Evolutionary conservation across 2,113 vertebrate species (phyloP), one percentile per base, ranked within the genome.

Genomic region (Cepphus grylle): DNA sequence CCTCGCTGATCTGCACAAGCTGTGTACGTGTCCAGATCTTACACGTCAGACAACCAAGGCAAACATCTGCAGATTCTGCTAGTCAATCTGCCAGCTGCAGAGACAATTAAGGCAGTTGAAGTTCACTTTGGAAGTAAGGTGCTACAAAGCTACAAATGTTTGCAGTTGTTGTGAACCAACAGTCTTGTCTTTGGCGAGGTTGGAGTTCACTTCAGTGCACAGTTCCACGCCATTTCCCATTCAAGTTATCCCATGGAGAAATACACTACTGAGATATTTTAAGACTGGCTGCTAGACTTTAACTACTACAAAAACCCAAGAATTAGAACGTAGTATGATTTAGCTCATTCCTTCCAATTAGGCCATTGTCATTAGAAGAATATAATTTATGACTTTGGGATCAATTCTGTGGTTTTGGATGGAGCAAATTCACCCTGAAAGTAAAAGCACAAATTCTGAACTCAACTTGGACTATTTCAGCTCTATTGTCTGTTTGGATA

Each of bases 401-500:
- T 65, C 11, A 78, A 3, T 92, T 88, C 26, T 92, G 21, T 56
- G 43, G 29, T 26, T 81, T 93, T 93, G 40, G 19, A 74, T 30
- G 12, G 6, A 69, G 18, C 2, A 71, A 72, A 71, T 81, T 86
- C 36, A 9, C 38, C 8, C 29, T 30, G 36, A 94, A 89, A 61
- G 22, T 47, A 81, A 93, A 95, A 80, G 16, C 26, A 81, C 8
- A 10, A 66, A 65, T 93, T 94, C 38, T 62, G 25, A 92, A 59
- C 61, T 78, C 63, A 79, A 3, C 22, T 87, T 81, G 66, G 23
- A 95, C 29, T 92, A 83, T 84, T 81, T 50, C 32, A n/a, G 5
- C 16, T 71, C 86, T 78, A 43, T 94, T 94, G 16, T 96, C 91
- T 96, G 30, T 72, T 90, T 77, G n/a, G 74, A 90, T 84, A 90